A percentile compares a stretch with the other conserved stretches of the same genome.
Evolutionary conservation across 2,888 invertebrate species (phyloP).

Genomic region (Periphyllus acericola): DNA sequence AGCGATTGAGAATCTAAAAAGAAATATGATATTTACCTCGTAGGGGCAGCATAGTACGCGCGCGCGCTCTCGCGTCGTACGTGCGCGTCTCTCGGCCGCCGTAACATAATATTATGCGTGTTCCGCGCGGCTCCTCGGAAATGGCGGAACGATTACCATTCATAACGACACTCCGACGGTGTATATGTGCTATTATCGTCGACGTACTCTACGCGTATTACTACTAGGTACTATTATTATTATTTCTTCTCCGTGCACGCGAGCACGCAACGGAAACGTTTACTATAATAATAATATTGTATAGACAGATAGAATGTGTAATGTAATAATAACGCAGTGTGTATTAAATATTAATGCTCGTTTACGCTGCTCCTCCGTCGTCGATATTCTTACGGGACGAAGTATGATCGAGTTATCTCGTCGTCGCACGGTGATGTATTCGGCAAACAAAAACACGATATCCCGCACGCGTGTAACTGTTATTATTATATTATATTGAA

Average conservation of each 20-base stretch:
- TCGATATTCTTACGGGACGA: too few relatives aligned
- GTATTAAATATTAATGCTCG: too few relatives aligned
- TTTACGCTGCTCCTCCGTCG: too few relatives aligned
- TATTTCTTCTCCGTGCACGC: neutral
- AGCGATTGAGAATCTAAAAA: neutral
- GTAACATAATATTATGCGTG: too few relatives aligned
- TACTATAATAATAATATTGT: neutral
- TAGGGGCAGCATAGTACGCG: neutral
- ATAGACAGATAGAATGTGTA: too few relatives aligned
- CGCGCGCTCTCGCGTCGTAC: neutral
- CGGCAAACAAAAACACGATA: neutral
- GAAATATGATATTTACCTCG: neutral
- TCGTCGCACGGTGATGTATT: too few relatives aligned
- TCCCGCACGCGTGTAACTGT: neutral
- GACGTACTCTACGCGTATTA: too few relatives aligned
- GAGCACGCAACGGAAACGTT: neutral
- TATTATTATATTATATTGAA: too few relatives aligned
- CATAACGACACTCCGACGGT: conserved; percentile 4
- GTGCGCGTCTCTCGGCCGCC: too few relatives aligned
- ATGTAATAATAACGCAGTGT: too few relatives aligned
- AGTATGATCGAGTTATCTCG: too few relatives aligned
- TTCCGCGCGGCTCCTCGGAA: neutral
- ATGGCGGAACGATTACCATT: conserved; percentile 29
- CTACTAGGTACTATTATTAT: neutral
- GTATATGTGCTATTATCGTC: neutral